Conservation (phyloP, 2,888 invertebrate species). For the Lamellibrachia satsuma region DNA sequence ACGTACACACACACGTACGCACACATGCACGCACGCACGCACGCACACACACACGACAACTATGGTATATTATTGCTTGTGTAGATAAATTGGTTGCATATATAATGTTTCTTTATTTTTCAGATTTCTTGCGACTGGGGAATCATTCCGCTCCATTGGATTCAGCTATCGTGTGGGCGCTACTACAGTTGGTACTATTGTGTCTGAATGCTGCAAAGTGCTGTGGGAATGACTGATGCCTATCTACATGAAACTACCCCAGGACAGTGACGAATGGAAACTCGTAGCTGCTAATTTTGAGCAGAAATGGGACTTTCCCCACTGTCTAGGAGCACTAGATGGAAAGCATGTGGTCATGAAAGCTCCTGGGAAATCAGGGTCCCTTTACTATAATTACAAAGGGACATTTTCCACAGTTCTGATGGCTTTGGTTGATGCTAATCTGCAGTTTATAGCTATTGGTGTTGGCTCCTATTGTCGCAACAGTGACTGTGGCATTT, state of each 20-base stretch:
- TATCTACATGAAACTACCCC: background rate
- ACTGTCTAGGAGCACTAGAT: background rate
- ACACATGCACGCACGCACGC: no score
- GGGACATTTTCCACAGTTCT: background rate
- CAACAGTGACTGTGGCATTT: slow-evolving; percentile 20
- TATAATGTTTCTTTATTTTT: background rate
- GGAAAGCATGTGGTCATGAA: background rate
- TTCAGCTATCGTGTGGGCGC: slow-evolving; percentile 26
- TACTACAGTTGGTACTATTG: slow-evolving; percentile 25
- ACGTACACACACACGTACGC: no score
- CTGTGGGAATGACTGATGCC: background rate
- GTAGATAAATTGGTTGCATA: background rate
- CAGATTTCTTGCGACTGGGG: slow-evolving; percentile 32
- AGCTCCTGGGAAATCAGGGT: background rate
- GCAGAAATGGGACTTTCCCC: no score
- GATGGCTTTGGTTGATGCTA: background rate
- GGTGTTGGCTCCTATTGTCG: background rate
- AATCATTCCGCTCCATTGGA: slow-evolving; percentile 21
- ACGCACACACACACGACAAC: background rate
- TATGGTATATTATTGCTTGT: background rate
- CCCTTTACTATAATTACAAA: background rate
- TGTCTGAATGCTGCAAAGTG: slow-evolving; percentile 22
- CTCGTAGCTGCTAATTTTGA: no score
- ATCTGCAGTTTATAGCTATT: background rate
- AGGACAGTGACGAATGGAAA: background rate